These are phyloP conservation scores for Pandemis corylana DNA, from an alignment of 2,888 invertebrate species.

Conservation along the genomic window DNA sequence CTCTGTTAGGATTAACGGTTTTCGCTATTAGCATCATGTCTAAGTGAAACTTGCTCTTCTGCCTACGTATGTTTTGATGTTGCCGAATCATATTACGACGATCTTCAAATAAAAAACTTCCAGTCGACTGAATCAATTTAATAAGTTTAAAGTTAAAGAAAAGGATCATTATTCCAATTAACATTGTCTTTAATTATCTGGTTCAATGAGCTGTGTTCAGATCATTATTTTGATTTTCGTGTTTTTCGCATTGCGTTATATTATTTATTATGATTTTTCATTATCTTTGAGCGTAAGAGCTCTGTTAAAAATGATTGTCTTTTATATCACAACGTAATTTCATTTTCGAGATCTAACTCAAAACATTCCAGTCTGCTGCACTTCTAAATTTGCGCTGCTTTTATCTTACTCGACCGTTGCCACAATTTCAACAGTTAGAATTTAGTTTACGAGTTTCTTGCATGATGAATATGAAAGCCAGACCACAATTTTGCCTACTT, in stretches of 20 bases:
- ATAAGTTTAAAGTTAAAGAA: background rate
- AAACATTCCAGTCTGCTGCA: conserved; percentile 22
- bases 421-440: conserved; percentile 7
- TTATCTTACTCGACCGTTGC: conserved; percentile 14
- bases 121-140: background rate
- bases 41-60: conserved; percentile 17
- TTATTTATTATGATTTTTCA: background rate
- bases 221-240: background rate
- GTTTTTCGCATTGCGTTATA: background rate
- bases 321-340: background rate
- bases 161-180: background rate
- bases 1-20: conserved; percentile 35
- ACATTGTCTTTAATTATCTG: background rate
- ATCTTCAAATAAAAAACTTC: background rate
- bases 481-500: conserved; percentile 16
- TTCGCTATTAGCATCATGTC: conserved; percentile 12
- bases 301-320: background rate
- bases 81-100: conserved; percentile 13
- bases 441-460: conserved; percentile 14
- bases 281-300: background rate
- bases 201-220: background rate
- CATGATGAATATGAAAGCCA: conserved; percentile 3
- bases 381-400: conserved; percentile 6
- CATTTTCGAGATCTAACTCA: background rate
- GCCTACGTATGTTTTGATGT: background rate